Evolutionary conservation across 2,113 vertebrate genomes (phyloP).

Genomic region (Clupea harengus): DNA sequence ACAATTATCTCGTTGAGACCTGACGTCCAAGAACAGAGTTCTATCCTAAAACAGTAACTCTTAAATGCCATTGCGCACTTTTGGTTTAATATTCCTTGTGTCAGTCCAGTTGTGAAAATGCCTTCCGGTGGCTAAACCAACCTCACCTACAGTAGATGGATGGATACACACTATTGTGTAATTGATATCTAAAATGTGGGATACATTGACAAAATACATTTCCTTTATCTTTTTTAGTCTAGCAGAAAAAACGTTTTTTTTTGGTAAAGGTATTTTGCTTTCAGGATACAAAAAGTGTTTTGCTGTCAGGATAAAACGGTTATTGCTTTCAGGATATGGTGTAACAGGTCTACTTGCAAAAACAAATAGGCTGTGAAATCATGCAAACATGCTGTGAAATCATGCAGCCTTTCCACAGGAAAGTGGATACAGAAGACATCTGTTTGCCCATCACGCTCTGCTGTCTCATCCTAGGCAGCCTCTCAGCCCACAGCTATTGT

Average conservation of each 20-base stretch:
- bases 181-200: background rate
- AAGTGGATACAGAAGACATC: background rate
- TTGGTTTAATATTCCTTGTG: background rate
- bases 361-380: background rate
- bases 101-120: background rate
- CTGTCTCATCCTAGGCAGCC: background rate
- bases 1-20: background rate
- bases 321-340: background rate
- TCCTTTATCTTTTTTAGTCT: background rate
- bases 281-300: too few species aligned
- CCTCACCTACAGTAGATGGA: background rate
- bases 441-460: background rate
- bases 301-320: background rate
- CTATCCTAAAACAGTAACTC: background rate
- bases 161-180: background rate
- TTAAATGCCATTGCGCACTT: background rate
- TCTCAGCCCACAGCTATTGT: conserved; percentile 5
- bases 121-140: background rate
- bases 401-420: background rate
- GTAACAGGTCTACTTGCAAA: background rate
- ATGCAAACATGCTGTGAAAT: background rate
- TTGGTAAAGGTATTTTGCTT: background rate
- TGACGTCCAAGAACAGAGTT: background rate
- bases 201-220: background rate
- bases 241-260: background rate